Evolutionary conservation across 2,797 vertebrate species (phyloP), one percentile per base, ranked within the genome.

Genomic region (Gambusia yucatana): DNA sequence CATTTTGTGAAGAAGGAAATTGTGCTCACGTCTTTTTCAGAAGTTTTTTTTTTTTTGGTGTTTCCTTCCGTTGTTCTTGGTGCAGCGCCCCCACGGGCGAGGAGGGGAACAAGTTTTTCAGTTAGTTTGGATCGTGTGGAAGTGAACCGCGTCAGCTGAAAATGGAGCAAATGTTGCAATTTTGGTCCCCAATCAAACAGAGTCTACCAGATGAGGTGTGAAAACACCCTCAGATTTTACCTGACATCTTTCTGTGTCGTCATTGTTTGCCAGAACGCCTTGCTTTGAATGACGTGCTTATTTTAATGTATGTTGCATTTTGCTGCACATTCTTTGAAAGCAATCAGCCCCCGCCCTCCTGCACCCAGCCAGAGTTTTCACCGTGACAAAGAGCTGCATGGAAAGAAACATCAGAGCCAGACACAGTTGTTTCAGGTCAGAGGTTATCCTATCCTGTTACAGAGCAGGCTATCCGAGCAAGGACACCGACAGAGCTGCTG

Each of bases 361-460:
- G 52, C 10, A 28, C 55, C 11, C 4, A 6, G 48, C 48, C 73
- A 28, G 63, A 76, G 43, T 73, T 77, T 55, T 48, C 44, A 36
- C 11, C 39, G 39, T 79, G 50, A 82, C 55, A 33, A 33, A 5
- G 59, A 67, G 65, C n/a, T 25, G 30, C 57, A 73, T 76, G 73
- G 76, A 67, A 65, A 81, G 73, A 77, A 46, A 46, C 30, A 36
- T 43, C 71, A 67, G 63, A 88, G 78, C 48, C 36, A 47, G 46
- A 13, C 46, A 41, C 73, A 63, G 79, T 70, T 77, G 76, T 79
- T 67, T 39, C 7, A 48, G 81, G 79, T 77, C 72, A 79, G 81
- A 84, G 84, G 84, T 87, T 76, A 77, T n/a, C 0, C 52, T 82
- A 48, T 85, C 82, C 67, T 73, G 83, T 84, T 83, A 81, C 84